Percentiles rank a stretch among this genome's conserved stretches.
These are phyloP conservation scores for Speoplatyrhinus poulsoni DNA, from an alignment of 2,113 vertebrate species.

Conservation along the genomic window DNA sequence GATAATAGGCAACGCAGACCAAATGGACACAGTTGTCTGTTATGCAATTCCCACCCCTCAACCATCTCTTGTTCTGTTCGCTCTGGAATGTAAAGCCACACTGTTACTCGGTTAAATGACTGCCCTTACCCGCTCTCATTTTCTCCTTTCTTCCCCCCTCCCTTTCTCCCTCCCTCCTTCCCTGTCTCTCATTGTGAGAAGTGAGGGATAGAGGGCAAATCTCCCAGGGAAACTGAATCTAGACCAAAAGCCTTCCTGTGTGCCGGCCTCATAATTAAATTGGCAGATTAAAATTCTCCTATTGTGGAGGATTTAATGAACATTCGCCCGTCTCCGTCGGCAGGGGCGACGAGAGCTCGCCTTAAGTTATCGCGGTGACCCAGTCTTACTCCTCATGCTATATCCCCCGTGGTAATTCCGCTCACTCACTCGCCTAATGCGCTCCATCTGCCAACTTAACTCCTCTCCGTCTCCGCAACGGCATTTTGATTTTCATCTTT, in stretches of 20 bases:
- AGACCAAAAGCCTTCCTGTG: constrained; percentile 59
- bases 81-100: no score
- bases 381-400: constrained; percentile 26
- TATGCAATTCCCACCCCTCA: no score
- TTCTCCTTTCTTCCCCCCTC: not conserved
- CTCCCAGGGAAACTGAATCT: constrained; percentile 55
- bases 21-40: no score
- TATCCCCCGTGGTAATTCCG: constrained; percentile 30
- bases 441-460: no score
- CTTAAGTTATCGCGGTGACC: constrained; percentile 50
- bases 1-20: no score
- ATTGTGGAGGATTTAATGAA: constrained; percentile 69
- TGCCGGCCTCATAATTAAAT: constrained; percentile 66
- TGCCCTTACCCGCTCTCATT: constrained; percentile 10
- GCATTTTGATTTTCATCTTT: no score
- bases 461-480: no score
- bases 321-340: constrained; percentile 52
- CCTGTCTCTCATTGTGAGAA: constrained; percentile 23
- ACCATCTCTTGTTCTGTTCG: no score
- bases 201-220: constrained; percentile 49
- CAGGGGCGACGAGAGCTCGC: constrained; percentile 49
- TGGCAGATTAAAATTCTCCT: constrained; percentile 65
- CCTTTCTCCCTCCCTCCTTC: not conserved
- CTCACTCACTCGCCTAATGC: not conserved
- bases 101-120: no score